These are phyloP conservation scores for Ernsta delagoae DNA, from an alignment of 2,888 invertebrate genomes.

Conservation along the genomic window DNA sequence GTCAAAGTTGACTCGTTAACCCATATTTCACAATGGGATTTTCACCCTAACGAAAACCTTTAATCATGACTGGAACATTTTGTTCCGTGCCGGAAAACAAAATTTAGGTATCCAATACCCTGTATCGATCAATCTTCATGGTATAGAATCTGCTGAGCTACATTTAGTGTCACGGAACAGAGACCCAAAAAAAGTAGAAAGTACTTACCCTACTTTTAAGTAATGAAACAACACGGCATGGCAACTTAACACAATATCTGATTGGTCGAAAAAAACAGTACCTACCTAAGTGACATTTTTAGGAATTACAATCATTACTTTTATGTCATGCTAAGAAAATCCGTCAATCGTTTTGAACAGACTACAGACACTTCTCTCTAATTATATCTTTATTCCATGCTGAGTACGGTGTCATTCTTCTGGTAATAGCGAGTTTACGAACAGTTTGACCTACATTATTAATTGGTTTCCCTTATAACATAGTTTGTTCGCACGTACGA, in stretches of 20 bases:
- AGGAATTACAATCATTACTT: too few species aligned
- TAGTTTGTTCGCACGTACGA: neutral
- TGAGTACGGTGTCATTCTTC: conserved; percentile 2
- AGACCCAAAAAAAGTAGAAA: neutral
- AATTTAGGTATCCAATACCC: conserved; percentile 38
- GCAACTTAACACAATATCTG: neutral
- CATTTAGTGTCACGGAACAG: neutral
- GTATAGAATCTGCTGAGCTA: neutral
- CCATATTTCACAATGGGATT: conserved; percentile 35
- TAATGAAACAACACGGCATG: neutral
- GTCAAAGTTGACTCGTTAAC: conserved; percentile 36
- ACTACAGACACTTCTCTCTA: too few species aligned
- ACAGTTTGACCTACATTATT: conserved; percentile 13
- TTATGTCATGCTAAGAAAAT: too few species aligned
- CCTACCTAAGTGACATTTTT: too few species aligned
- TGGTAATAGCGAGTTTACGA: conserved; percentile 6
- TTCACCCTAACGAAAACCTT: conserved; percentile 28
- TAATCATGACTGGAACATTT: conserved; percentile 20
- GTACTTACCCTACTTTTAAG: neutral
- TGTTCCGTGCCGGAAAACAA: conserved; percentile 32
- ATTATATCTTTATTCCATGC: too few species aligned
- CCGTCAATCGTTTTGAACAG: too few species aligned
- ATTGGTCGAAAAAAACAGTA: neutral
- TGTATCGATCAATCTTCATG: conserved; percentile 40
- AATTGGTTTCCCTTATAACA: conserved; percentile 6